phyloP scores from a whole-genome alignment of 2,888 invertebrate species.

The Tigriopus californicus region DNA sequence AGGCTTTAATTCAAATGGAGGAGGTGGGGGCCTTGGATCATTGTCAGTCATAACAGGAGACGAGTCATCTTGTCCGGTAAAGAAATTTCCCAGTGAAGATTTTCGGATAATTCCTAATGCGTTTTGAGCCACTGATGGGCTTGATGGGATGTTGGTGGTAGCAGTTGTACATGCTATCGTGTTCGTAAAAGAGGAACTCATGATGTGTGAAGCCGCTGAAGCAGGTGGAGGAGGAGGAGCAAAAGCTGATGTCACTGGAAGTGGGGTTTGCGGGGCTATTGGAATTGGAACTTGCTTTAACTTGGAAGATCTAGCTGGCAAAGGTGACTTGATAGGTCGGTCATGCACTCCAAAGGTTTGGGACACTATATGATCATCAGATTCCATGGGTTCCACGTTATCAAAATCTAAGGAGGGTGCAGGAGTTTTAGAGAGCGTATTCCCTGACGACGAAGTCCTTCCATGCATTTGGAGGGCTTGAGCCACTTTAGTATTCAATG shows the following conservation, averaged over 20 bases:
- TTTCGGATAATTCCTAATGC: constrained; percentile 2
- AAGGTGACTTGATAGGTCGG: neutral
- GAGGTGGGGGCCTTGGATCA: neutral
- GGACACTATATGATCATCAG: neutral
- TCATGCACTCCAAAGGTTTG: neutral
- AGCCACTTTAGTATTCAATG: neutral
- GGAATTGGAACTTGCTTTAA: constrained; percentile 10
- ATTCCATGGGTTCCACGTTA: neutral
- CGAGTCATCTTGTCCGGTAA: neutral
- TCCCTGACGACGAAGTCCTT: neutral
- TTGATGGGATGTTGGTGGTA: too few relatives aligned
- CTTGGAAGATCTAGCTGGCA: constrained; percentile 5
- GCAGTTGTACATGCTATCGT: too few relatives aligned
- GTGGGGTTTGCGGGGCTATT: neutral
- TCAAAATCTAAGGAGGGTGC: constrained; percentile 11
- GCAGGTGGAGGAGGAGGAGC: neutral
- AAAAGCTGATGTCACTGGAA: too few relatives aligned
- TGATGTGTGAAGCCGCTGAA: too few relatives aligned
- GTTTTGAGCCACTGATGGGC: neutral
- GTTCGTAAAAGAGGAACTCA: too few relatives aligned
- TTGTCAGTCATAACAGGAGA: neutral
- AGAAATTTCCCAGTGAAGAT: constrained; percentile 4
- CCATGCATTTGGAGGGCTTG: neutral
- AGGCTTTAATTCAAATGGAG: neutral
- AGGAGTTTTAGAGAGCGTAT: neutral